Evolutionary conservation across 2,113 vertebrate genomes (phyloP).

Genomic region (Coryphaenoides rupestris): DNA sequence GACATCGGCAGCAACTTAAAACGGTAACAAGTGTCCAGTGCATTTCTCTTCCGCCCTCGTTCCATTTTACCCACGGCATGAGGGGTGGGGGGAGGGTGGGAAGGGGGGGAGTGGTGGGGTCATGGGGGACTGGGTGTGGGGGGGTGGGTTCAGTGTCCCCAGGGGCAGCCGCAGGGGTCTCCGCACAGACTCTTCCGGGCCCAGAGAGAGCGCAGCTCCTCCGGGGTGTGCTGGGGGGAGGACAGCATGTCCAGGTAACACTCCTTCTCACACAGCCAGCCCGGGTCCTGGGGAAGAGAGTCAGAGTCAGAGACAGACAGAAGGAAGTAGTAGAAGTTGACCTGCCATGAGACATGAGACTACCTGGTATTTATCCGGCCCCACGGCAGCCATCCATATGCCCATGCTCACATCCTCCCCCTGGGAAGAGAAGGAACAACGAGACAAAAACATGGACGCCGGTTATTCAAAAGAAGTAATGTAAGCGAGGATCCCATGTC

Average conservation of each 20-base stretch:
- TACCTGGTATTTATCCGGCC: conserved; percentile 89
- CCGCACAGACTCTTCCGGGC: conserved; percentile 79
- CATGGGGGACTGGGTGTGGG: conserved; percentile 45
- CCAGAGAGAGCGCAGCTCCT: conserved; percentile 85
- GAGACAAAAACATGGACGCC: neutral
- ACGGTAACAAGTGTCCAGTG: conserved; percentile 22
- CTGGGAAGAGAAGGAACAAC: conserved; percentile 60
- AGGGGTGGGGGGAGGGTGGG: conserved; percentile 2
- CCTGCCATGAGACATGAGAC: neutral
- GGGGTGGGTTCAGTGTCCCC: conserved; percentile 40
- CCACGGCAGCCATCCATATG: conserved; percentile 98
- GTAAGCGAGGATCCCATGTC: too few species aligned
- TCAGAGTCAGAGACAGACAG: neutral
- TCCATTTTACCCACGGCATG: conserved; percentile 30
- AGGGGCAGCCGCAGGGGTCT: conserved; percentile 85
- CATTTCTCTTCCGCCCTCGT: neutral
- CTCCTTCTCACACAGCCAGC: conserved; percentile 93
- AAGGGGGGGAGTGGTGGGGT: neutral
- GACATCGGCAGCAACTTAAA: conserved; percentile 14
- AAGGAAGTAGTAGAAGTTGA: neutral
- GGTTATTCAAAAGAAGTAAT: neutral
- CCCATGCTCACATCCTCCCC: conserved; percentile 99
- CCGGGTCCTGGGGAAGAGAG: conserved; percentile 85
- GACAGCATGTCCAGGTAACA: conserved; percentile 91
- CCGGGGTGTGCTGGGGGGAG: conserved; percentile 87